Conservation (phyloP, 2,797 vertebrate species). For the Glossophaga mutica region DNA sequence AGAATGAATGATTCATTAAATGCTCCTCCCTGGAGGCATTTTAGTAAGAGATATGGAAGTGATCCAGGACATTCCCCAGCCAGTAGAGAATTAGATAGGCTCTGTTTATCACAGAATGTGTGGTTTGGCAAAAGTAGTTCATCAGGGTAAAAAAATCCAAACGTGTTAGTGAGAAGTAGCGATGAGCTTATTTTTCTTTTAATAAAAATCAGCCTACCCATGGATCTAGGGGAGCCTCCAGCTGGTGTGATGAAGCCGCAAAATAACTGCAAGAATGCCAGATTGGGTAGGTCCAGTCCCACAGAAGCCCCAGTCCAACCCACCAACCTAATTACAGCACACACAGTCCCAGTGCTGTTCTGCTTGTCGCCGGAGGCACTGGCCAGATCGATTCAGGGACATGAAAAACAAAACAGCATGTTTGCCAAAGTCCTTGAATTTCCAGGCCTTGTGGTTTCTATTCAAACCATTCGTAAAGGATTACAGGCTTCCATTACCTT, state of each 20-base stretch:
- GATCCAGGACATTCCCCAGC: background rate
- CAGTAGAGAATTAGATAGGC: background rate
- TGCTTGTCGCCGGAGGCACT: background rate
- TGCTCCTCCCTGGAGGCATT: background rate
- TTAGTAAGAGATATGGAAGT: background rate
- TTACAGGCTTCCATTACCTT: background rate
- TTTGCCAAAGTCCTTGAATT: constrained; percentile 41
- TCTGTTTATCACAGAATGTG: background rate
- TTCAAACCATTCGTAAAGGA: constrained; percentile 29
- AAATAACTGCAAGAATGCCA: constrained; percentile 44
- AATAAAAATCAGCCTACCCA: background rate
- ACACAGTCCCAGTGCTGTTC: background rate
- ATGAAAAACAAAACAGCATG: constrained; percentile 37
- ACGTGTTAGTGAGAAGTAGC: background rate
- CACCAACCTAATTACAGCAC: background rate
- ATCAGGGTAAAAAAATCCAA: constrained; percentile 17
- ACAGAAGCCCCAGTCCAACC: background rate
- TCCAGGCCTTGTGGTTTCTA: constrained; percentile 34
- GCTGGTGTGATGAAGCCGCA: constrained; percentile 3
- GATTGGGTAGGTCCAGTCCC: background rate
- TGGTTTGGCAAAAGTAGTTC: background rate
- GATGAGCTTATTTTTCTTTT: background rate
- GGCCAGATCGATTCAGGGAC: background rate
- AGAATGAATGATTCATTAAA: background rate
- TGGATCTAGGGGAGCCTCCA: background rate